These are phyloP conservation scores for Nasonia giraulti DNA, from an alignment of 1,140 invertebrate species.

Conservation along the genomic window DNA sequence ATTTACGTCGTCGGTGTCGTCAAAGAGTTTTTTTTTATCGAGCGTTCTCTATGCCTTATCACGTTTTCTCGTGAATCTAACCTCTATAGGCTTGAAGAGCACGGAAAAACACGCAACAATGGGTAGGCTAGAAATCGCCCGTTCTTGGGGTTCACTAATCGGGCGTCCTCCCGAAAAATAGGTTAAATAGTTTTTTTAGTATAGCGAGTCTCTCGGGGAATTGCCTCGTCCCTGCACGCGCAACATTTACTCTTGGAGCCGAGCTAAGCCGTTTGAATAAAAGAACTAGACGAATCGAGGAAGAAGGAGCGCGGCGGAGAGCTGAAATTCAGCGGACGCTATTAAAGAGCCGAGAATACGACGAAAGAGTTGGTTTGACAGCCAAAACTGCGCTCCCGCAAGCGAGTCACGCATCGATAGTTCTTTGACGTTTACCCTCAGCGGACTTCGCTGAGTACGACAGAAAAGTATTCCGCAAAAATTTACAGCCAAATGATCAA, in stretches of 20 bases:
- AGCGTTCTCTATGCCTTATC: no score
- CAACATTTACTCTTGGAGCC: background rate
- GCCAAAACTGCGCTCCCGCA: background rate
- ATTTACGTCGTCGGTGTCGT: background rate
- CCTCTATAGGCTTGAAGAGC: no score
- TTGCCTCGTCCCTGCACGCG: background rate
- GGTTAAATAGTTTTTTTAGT: no score
- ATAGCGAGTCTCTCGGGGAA: background rate
- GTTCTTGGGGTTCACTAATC: no score
- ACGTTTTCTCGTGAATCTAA: no score
- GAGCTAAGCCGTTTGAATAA: slow-evolving; percentile 19
- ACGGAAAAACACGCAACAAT: no score
- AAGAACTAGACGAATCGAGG: background rate
- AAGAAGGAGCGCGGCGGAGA: background rate
- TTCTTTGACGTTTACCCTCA: background rate
- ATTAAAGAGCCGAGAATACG: slow-evolving; percentile 23
- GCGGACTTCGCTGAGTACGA: no score
- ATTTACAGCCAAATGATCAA: no score
- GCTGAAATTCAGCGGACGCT: slow-evolving; percentile 8
- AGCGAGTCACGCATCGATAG: background rate
- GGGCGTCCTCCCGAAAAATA: no score
- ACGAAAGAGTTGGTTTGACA: slow-evolving; percentile 12
- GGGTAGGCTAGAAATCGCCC: no score
- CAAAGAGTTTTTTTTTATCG: no score
- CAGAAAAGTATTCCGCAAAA: background rate